A percentile compares a stretch with the other conserved stretches of the same genome.
Conservation (phyloP, 2,113 vertebrate species). For the Ceyx margarethae region DNA sequence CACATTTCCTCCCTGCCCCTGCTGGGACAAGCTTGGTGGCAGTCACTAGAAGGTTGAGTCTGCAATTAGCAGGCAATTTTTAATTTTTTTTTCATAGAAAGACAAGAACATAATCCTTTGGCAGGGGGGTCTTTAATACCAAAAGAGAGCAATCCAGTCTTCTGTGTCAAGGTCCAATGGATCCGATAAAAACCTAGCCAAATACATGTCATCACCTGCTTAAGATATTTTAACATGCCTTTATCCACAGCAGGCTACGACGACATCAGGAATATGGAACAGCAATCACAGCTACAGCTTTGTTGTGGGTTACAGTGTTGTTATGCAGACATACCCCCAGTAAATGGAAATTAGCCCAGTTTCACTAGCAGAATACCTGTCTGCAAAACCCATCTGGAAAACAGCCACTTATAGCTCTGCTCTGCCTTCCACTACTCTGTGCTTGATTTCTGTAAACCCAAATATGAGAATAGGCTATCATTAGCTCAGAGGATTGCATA, state of each 20-base stretch:
- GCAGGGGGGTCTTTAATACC: not conserved
- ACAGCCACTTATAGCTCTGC: not conserved
- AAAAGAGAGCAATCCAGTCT: not conserved
- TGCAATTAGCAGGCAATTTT: fast-evolving
- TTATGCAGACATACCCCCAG: not conserved
- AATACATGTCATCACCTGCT: not conserved
- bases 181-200: not conserved
- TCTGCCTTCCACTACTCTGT: not conserved
- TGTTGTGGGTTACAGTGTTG: not conserved
- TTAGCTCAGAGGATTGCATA: not conserved
- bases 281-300: not conserved
- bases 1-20: not conserved
- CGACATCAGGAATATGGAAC: not conserved
- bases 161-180: not conserved
- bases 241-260: not conserved
- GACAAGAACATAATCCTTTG: not conserved
- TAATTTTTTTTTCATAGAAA: not conserved
- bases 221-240: not conserved
- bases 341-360: not conserved
- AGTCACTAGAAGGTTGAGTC: fast-evolving
- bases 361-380: not conserved
- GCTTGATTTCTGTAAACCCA: not conserved
- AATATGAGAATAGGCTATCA: not conserved
- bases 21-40: not conserved
- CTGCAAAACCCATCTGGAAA: not conserved